Percentiles rank a stretch among this genome's conserved stretches.
Evolutionary conservation across 2,797 vertebrate genomes (phyloP).

Genomic region (Pangasius larnaudii): DNA sequence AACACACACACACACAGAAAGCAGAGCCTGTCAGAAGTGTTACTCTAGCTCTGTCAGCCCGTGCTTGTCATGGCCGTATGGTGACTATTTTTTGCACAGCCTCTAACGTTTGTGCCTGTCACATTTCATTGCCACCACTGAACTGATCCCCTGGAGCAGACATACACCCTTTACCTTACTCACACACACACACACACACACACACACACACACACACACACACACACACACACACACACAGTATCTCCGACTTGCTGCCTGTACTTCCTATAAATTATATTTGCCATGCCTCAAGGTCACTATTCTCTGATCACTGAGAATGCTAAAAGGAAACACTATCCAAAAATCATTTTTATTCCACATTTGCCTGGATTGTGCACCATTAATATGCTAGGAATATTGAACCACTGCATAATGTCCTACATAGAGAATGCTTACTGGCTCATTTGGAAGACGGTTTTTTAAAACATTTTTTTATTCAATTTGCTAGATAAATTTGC

Average conservation of each 20-base stretch:
- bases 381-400: constrained; percentile 19
- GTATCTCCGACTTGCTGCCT: constrained; percentile 28
- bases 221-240: constrained; percentile 3
- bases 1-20: constrained; percentile 30
- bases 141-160: constrained; percentile 67
- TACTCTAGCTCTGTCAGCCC: constrained; percentile 67
- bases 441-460: background rate
- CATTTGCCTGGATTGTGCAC: background rate
- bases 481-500: too few relatives aligned
- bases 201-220: constrained; percentile 18
- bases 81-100: constrained; percentile 73
- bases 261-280: constrained; percentile 22
- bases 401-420: too few relatives aligned
- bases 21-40: constrained; percentile 66
- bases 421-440: background rate
- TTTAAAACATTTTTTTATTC: background rate
- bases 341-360: constrained; percentile 1
- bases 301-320: constrained; percentile 57
- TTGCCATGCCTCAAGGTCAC: constrained; percentile 59
- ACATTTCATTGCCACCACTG: constrained; percentile 66
- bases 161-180: constrained; percentile 22
- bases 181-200: constrained; percentile 17
- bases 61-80: constrained; percentile 66
- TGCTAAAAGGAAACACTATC: constrained; percentile 16
- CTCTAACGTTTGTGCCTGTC: constrained; percentile 72